These are phyloP conservation scores for Sebastes hubbsi DNA, from an alignment of 2,797 vertebrate genomes.

Conservation along the genomic window DNA sequence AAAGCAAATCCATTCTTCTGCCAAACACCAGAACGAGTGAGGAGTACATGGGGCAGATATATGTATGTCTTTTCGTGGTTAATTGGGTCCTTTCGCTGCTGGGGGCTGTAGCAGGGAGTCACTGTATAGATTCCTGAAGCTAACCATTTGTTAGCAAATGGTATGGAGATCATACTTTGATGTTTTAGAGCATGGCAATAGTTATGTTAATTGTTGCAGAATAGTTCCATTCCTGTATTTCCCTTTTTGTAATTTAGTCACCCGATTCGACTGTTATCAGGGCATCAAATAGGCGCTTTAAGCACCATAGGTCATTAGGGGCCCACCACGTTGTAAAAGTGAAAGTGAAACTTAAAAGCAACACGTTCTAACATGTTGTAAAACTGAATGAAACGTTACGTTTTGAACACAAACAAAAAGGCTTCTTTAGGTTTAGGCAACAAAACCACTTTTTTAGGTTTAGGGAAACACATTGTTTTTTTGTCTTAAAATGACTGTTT, in stretches of 20 bases:
- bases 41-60: background rate
- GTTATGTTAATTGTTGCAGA: background rate
- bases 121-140: constrained; percentile 8
- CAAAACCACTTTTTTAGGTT: too few species aligned
- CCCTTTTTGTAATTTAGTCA: background rate
- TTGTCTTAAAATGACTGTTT: rapidly evolving
- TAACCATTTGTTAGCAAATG: constrained; percentile 18
- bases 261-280: too few species aligned
- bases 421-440: too few species aligned
- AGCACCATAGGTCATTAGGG: too few species aligned
- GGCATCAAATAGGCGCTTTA: too few species aligned
- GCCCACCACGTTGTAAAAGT: too few species aligned
- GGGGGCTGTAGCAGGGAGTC: constrained; percentile 17
- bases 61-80: constrained; percentile 5
- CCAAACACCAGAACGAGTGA: background rate
- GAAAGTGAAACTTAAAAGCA: background rate
- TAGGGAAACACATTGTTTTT: too few species aligned
- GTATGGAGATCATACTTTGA: background rate
- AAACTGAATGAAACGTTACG: background rate
- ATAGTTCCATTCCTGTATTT: background rate
- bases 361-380: background rate
- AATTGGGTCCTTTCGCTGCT: constrained; percentile 43
- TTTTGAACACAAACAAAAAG: too few species aligned
- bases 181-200: background rate
- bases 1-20: constrained; percentile 10